Evolutionary conservation across 37 sponge, comb jelly and placozoan species (phyloP).

Genomic region (Eunapius fragilis): DNA sequence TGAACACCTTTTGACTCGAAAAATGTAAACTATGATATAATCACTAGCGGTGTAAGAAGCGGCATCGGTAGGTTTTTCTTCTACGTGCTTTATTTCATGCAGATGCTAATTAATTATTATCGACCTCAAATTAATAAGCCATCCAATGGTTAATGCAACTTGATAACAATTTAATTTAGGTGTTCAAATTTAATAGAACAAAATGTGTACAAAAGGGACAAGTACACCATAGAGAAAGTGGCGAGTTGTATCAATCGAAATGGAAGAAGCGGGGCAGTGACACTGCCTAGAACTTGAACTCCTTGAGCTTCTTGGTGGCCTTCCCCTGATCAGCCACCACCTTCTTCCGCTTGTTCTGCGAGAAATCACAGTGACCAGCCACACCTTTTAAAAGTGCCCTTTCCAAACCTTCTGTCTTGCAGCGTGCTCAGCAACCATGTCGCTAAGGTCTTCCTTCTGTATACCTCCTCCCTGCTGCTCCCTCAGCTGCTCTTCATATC

Average conservation of each 20-base stretch:
- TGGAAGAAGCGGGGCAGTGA: not conserved
- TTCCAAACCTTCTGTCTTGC: conserved; percentile 76
- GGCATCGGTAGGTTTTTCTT: too few relatives aligned
- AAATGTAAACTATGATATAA: too few relatives aligned
- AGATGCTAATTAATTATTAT: too few relatives aligned
- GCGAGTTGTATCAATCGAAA: not conserved
- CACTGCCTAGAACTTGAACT: conserved; percentile 79
- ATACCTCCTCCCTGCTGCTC: conserved; percentile 49
- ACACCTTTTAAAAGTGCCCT: not conserved
- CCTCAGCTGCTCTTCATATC: conserved; percentile 83
- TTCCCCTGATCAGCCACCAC: conserved; percentile 53
- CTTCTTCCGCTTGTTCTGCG: conserved; percentile 67
- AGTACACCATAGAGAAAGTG: not conserved
- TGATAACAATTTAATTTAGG: too few relatives aligned
- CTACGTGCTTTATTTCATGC: too few relatives aligned
- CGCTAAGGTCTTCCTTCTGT: conserved; percentile 85
- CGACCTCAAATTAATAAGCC: too few relatives aligned
- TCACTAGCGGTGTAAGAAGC: too few relatives aligned
- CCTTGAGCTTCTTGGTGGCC: conserved; percentile 79
- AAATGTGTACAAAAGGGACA: not conserved
- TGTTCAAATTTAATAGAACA: not conserved
- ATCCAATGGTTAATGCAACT: too few relatives aligned
- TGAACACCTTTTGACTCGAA: too few relatives aligned
- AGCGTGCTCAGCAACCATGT: conserved; percentile 93
- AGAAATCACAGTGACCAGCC: not conserved